Evolutionary conservation across 1,140 invertebrate genomes (phyloP).

Genomic region (Drosophila neocordata): DNA sequence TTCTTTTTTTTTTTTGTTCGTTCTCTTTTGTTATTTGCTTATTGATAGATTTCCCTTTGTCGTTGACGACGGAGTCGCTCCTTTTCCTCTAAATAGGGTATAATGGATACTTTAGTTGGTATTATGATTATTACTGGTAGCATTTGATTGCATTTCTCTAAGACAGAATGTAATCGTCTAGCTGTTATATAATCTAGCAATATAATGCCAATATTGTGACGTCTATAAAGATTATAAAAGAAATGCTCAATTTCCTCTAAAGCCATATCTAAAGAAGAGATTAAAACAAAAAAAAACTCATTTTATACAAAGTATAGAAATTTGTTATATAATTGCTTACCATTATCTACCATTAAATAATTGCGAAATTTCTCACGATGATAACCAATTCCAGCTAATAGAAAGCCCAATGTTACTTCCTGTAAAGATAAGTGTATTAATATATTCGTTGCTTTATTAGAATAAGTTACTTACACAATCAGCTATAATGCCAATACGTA

Average conservation of each 20-base stretch:
- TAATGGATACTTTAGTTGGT: constrained; percentile 41
- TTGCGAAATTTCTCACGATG: constrained; percentile 36
- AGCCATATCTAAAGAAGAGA: constrained; percentile 18
- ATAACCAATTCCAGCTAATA: constrained; percentile 52
- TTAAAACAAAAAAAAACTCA: too few species aligned
- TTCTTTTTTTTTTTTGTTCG: too few species aligned
- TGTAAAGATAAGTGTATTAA: constrained; percentile 8
- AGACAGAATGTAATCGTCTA: constrained; percentile 19
- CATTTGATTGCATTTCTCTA: constrained; percentile 37
- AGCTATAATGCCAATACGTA: constrained; percentile 49
- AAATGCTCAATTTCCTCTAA: constrained; percentile 41
- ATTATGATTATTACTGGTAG: constrained; percentile 43
- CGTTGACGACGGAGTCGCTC: constrained; percentile 35
- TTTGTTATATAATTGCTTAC: too few species aligned
- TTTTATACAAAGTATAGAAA: too few species aligned
- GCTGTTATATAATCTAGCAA: constrained; percentile 36
- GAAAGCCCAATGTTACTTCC: constrained; percentile 50
- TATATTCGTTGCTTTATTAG: too few species aligned
- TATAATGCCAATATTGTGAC: constrained; percentile 45
- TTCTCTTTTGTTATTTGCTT: neutral
- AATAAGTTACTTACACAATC: constrained; percentile 52
- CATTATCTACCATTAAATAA: constrained; percentile 50
- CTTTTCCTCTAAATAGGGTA: constrained; percentile 53
- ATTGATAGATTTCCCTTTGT: constrained; percentile 33
- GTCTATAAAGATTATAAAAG: constrained; percentile 29